These are phyloP conservation scores for Gambelia wislizenii DNA, from an alignment of 2,797 vertebrate genomes.

Conservation along the genomic window DNA sequence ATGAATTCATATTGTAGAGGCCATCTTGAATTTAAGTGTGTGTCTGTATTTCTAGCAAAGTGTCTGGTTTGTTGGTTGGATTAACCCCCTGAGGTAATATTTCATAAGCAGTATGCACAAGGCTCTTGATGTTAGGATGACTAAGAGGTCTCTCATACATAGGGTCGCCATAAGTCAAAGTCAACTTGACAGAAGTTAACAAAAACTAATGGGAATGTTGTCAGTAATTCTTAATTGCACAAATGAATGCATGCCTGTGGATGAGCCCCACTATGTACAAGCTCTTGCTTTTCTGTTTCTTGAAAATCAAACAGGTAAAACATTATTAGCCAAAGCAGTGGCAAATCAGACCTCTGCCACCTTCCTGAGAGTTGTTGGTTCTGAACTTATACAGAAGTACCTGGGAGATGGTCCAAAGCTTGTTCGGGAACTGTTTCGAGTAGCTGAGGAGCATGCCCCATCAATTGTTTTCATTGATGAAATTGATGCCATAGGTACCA, in stretches of 20 bases:
- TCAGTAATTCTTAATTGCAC: not conserved
- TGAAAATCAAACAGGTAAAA: slow-evolving; percentile 87
- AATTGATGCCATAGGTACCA: slow-evolving; percentile 96
- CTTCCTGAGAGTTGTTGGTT: slow-evolving; percentile 95
- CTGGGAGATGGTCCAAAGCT: slow-evolving; percentile 95
- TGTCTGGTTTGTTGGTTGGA: not conserved
- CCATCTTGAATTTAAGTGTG: not conserved
- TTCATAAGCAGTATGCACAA: not conserved
- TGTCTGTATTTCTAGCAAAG: not conserved
- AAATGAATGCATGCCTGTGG: not conserved
- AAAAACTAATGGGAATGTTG: not conserved
- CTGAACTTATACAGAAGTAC: slow-evolving; percentile 97
- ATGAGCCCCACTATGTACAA: rapidly evolving
- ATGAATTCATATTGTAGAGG: not conserved
- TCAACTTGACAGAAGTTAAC: not conserved
- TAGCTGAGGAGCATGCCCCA: slow-evolving; percentile 93
- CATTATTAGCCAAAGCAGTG: slow-evolving; percentile 94
- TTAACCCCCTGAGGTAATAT: not conserved
- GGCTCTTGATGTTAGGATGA: too few relatives aligned
- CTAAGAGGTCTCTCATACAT: too few relatives aligned
- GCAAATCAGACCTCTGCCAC: slow-evolving; percentile 98
- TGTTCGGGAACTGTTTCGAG: slow-evolving; percentile 92
- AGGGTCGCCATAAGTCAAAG: not conserved
- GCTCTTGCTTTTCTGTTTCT: not conserved
- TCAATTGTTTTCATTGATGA: slow-evolving; percentile 98